These are phyloP conservation scores for Pipistrellus pygmaeus DNA, from an alignment of 2,797 vertebrate species.

Conservation along the genomic window DNA sequence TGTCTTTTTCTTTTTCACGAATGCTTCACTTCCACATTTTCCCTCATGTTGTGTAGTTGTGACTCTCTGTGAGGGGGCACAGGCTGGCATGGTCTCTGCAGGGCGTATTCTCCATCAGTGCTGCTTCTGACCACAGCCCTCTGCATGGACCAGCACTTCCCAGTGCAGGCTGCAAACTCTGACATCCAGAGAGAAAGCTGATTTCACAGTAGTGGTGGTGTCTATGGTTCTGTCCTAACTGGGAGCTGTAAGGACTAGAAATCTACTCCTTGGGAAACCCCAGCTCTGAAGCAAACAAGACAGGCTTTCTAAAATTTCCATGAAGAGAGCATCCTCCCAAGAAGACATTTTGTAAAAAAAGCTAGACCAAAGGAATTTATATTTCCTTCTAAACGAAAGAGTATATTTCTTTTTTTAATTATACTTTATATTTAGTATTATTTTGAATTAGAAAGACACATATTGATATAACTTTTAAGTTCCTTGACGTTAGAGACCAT, in stretches of 20 bases:
- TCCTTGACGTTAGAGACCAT: background rate
- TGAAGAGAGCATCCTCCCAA: background rate
- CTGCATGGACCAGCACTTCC: background rate
- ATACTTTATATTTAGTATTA: background rate
- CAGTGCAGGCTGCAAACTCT: background rate
- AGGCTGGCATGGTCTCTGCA: background rate
- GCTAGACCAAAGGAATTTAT: background rate
- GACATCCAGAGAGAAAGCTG: background rate
- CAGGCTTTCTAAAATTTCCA: background rate
- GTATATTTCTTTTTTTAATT: slow-evolving; percentile 8
- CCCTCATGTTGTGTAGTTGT: background rate
- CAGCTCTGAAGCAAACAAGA: background rate
- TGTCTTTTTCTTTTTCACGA: background rate
- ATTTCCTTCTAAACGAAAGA: background rate
- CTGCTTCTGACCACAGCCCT: background rate
- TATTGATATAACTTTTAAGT: slow-evolving; percentile 10
- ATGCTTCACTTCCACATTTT: background rate
- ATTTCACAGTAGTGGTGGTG: background rate
- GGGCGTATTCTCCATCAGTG: background rate
- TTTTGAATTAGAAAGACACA: background rate
- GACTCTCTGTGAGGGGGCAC: background rate
- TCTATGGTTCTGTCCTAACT: background rate
- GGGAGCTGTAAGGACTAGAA: background rate
- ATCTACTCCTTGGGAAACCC: background rate
- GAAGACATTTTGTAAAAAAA: background rate